Evolutionary conservation across 2,797 vertebrate genomes (phyloP), one percentile per base, ranked within the genome.

Genomic region (Chromis chromis): DNA sequence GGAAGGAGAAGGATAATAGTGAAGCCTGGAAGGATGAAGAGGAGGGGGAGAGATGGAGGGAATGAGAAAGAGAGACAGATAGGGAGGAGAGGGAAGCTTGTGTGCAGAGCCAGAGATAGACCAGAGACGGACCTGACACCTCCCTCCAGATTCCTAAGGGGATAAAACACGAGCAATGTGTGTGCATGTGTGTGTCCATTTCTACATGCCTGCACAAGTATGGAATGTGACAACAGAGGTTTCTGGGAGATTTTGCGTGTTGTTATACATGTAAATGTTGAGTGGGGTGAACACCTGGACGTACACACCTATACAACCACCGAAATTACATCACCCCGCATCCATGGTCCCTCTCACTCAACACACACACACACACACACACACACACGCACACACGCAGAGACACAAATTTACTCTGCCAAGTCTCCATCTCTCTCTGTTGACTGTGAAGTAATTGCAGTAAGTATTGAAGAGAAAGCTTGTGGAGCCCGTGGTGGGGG

Each of bases 41-140:
- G 59, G 57, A 62, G 72, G 68, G 58, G 60, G 61, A 62, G 83
- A 67, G 68, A 81, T 67, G 69, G 82, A 79, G 68, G 76, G 79
- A 77, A 69, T 65, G 78, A 60, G 76, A 63, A 48, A 68, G 70
- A 70, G 66, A 67, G 65, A 78, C 13, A 62, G 59, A 72, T 55
- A 82, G 93, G 91, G 89, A 95, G 93, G 76, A 81, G 79, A 88
- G 65, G 73, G 66, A 69, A 84, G 80, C 74, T 70, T 61, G 82
- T 86, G 82, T 71, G 81, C 67, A 84, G 71, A 85, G 76, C 70
- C 70, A 85, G 86, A 93, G 91, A 91, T 88, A 92, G 88, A 90
- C 89, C 91, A 92, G 86, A 90, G 89, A 92, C 86, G 86, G 90
- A 85, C 89, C 86, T 91, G 90, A 93, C 93, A 93, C 91, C 91